Percentiles rank a stretch among this genome's conserved stretches.
phyloP scores from a whole-genome alignment of 2,113 vertebrate species.

The Dasypus novemcinctus region DNA sequence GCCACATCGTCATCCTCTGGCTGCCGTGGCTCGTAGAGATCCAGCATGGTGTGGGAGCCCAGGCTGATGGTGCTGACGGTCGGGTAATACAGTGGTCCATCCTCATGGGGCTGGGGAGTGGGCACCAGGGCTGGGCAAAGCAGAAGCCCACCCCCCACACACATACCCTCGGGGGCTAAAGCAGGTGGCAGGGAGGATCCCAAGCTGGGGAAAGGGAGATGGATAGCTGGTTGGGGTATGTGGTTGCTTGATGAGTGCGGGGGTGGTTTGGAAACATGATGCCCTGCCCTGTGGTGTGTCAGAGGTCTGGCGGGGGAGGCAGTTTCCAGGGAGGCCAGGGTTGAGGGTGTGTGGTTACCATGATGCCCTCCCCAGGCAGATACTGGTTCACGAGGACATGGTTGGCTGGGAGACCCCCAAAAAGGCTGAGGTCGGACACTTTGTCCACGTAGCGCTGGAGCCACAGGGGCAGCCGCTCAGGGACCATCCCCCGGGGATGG shows the following conservation, averaged over 20 bases:
- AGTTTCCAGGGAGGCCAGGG: background rate
- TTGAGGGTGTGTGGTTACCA: conserved; percentile 79
- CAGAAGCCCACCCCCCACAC: background rate
- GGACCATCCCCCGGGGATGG: conserved; percentile 89
- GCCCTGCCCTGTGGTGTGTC: background rate
- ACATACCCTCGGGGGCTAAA: background rate
- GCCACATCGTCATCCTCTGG: conserved; percentile 48
- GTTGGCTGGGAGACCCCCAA: conserved; percentile 88
- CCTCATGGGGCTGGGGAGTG: conserved; percentile 89
- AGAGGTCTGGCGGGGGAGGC: background rate
- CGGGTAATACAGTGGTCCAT: conserved; percentile 92
- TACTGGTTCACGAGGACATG: conserved; percentile 95
- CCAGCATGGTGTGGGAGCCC: conserved; percentile 91
- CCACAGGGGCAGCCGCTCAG: conserved; percentile 90
- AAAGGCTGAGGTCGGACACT: conserved; percentile 88
- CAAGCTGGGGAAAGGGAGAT: background rate
- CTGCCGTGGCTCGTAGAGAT: conserved; percentile 87
- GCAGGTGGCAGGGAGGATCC: background rate
- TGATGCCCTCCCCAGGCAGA: conserved; percentile 90
- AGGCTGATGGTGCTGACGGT: conserved; percentile 92
- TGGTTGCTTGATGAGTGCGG: background rate
- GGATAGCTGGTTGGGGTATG: background rate
- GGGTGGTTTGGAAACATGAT: background rate
- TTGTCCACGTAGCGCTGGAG: conserved; percentile 86
- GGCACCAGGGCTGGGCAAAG: conserved; percentile 25